Evolutionary conservation across 2,888 invertebrate species (phyloP), one percentile per base, ranked within the genome.

Genomic region (Drosophila melanosoma): DNA sequence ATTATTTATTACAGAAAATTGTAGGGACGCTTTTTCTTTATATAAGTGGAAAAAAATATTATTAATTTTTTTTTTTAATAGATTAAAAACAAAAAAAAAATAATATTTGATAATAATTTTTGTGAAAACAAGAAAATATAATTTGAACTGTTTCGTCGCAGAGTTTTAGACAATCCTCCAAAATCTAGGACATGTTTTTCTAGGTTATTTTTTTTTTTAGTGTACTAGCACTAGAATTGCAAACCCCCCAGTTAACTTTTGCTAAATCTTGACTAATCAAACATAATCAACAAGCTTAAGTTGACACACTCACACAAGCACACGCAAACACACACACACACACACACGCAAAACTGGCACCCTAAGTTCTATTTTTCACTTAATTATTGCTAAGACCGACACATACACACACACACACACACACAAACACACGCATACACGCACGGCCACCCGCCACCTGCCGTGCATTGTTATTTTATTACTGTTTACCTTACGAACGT

Each of bases 221-320:
- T 33, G 52, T 38, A 35, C 33, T 59, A 59, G 36, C n/a, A 20
- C 38, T 62, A 48, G 59, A 73, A 49, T 29, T 59, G 33, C 57
- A 40, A 60, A 20, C 12, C 12, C 69, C 70, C 42, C 36, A 67
- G 60, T 58, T 66, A 78, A 81, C 66, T 70, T 64, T 70, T 59
- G 38, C 73, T 76, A 87, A 85, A 85, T 85, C 82, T 79, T 75
- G 76, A 74, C 84, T 83, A 85, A 85, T 88, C 76, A 85, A 88
- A 85, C 82, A 81, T 79, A 87, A 89, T 85, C 76, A 85, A 87
- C 89, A 83, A 74, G 85, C 84, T 85, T 89, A 83, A 77, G 76
- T 70, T 76, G 72, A 76, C 76, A 69, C 57, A 74, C 64, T 58
- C 45, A 23, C 49, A 58, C 61, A 5, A 1, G 15, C 62, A 66